Base-by-base conservation (phyloP, 2,888 invertebrate genomes). In the Tachina fera region DNA sequence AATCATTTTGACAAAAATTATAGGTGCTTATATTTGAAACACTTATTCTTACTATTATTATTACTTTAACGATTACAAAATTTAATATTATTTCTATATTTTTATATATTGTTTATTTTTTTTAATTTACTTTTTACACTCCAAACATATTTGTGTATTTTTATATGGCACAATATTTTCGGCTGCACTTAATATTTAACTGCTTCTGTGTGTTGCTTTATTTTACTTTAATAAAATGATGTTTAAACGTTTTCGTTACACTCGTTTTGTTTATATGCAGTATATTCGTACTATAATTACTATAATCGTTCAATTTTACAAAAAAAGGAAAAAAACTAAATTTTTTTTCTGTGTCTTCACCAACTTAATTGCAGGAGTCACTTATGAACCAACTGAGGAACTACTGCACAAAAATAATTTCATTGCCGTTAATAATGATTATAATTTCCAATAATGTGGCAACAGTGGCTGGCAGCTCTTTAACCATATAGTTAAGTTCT, bases 1-100 rank as follows among this genome's bases (percentile, higher is more conserved):
- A 89, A 91, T 92, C 92, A 92, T 92, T 45, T 87, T 81, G 60
- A 49, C 43, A n/a, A 76, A 19, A 2, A 39, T 70, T 14, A 19
- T 14, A 39, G 9, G 1, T 47, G n/a, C 49, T 49, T 53, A 16
- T 53, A 9, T 51, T 45, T 13, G 4, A 43, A 41, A 61, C 41
- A 16, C 41, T 65, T 72, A 49, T 61, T 67, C 16, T 63, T 75
- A 51, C 9, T 13, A 13, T n/a, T 47, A 65, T 45, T 58, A 10
- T 16, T n/a, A 43, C n/a, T 56, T 2, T 43, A 53, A 19, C 41
- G 16, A 0, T 56, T 45, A 49, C 2, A 65, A 39, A 70, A 43
- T 74, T 31, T 43, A 58, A 51, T 51, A n/a, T 70, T 70, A 58
- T 41, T 45, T n/a, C 14, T 53, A 79, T 5, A 31, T 31, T 31